Base-by-base conservation (phyloP, 2,797 vertebrate species). In the Platyrinchus mystaceus region DNA sequence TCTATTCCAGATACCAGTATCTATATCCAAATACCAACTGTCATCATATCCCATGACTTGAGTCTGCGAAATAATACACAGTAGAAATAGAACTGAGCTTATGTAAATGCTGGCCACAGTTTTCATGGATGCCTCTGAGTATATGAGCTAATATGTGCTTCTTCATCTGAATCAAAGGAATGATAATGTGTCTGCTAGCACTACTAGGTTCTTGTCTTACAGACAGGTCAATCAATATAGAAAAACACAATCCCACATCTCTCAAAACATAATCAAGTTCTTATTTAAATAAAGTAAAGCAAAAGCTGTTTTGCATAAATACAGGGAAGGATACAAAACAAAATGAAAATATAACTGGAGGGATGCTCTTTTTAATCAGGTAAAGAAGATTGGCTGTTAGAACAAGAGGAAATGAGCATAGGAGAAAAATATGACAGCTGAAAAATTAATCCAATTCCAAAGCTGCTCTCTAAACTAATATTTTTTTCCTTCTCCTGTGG, bases 371-470 rank as follows among this genome's bases (percentile, higher is more conserved):
- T 95, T 92, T 89, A 95, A 92, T 90, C 59, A 77, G 60, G 15
- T 89, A 43, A 85, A 68, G 43, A 90, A 82, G 30, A 84, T 3
- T 43, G 46, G 18, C 14, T 93, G n/a, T 74, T 79, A 89, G 32
- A 86, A 37, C 34, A 87, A 69, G 28, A 32, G 49, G 41, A 81
- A 28, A 84, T 52, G 32, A 93, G 43, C 20, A 75, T 10, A 59
- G 17, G 11, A 86, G 34, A 76, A 88, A 93, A 87, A 79, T 77
- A 60, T 70, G 78, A 74, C 34, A 90, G 30, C 17, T 92, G 77
- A 90, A 24, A 82, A 90, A 95, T 93, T 63, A 93, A 77, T 90
- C 41, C 34, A 87, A 23, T 84, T 87, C 60, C 77, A 75, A 93
- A 92, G 26, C 78, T 90, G 10, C 7, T 68, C 17, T 77, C 30